Base-by-base conservation (phyloP, 2,888 invertebrate species). In the Ditylenchus weischeri region DNA sequence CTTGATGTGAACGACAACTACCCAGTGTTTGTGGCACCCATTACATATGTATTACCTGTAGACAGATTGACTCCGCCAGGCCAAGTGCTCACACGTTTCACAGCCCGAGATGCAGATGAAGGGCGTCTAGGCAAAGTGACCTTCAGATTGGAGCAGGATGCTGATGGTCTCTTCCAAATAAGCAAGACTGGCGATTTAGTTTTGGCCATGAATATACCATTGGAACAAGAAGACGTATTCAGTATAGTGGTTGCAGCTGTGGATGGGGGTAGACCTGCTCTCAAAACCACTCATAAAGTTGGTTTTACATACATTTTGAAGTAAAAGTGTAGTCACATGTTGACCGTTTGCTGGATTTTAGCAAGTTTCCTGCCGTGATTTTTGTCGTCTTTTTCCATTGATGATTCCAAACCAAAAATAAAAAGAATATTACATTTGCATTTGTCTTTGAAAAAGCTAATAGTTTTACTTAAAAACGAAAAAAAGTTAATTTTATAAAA, bases 1-100 rank as follows among this genome's bases (percentile, higher is more conserved):
- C 64, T 78, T 1, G 80, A 80, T 60, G 77, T 81, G 18, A 80
- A 80, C 60, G 80, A 80, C 71, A 80, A 81, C 65, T 73, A 71
- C 50, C 80, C 80, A 11, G 47, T 60, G 15, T 79, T 80, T 62
- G 65, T 73, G 54, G 50, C 63, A 8, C 71, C 74, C 8, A 38
- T 70, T 15, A 47, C 73, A 7, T 60, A 69, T 47, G 72, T 71
- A 2, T 60, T 80, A 36, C 75, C 76, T 23, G 23, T 75, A 18
- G 62, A 64, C 48, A 48, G 64, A 13, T 49, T 57, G 19, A 62
- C 58, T 3, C 74, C 66, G 0, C 59, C 63, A 57, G 69, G 68
- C 48, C 57, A 51, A 15, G 47, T 60, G 2, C 47, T 75, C 29
- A 64, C 71, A 0, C 57, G 38, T 0, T 57, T 79, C 29, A 43